phyloP scores from a whole-genome alignment of 2,797 vertebrate genomes.

The Gallinago nigripennis region DNA sequence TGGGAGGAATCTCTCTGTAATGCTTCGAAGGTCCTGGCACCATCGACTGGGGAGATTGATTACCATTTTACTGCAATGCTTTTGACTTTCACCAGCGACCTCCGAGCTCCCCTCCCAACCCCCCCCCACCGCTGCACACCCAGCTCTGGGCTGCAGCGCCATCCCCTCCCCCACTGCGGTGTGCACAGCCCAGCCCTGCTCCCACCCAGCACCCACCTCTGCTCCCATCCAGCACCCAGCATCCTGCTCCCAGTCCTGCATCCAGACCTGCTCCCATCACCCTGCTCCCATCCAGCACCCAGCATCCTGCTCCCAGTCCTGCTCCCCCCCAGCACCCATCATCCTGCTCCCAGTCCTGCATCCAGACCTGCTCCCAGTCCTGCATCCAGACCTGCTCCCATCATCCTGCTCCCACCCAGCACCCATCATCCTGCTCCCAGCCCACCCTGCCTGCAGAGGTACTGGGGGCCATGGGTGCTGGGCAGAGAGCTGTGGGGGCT shows the following conservation, averaged over 20 bases:
- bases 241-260: too few species aligned
- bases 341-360: too few species aligned
- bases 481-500: not conserved
- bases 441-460: not conserved
- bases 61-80: slow-evolving; percentile 71
- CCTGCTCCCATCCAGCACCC: too few species aligned
- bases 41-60: slow-evolving; percentile 74
- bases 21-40: slow-evolving; percentile 35
- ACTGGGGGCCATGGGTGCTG: rapidly evolving
- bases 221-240: not conserved
- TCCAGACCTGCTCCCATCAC: too few species aligned
- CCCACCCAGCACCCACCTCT: not conserved
- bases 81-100: slow-evolving; percentile 75
- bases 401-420: too few species aligned
- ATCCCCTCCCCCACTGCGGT: slow-evolving; percentile 50
- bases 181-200: slow-evolving; percentile 20
- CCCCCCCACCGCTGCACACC: not conserved
- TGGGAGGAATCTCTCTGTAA: slow-evolving; percentile 26
- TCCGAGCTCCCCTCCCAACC: not conserved
- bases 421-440: too few species aligned
- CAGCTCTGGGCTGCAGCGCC: slow-evolving; percentile 32
- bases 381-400: too few species aligned
- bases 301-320: too few species aligned
- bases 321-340: too few species aligned
- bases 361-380: not conserved